Evolutionary conservation across 2,888 invertebrate genomes (phyloP).

Genomic region (Cryptops parisi): DNA sequence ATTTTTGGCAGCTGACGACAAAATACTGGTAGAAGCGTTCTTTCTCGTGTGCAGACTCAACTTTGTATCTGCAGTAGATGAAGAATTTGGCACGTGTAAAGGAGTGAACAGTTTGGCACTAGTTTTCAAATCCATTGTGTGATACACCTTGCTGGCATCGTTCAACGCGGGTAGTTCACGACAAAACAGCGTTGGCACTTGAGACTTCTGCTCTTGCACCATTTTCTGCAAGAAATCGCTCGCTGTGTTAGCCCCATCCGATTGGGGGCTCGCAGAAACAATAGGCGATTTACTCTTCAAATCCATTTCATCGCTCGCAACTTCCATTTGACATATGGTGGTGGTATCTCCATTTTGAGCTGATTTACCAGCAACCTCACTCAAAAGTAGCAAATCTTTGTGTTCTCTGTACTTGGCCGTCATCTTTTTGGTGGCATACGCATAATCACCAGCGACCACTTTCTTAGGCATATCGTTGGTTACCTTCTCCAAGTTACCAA

Average conservation of each 20-base stretch:
- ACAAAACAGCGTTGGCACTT: constrained; percentile 10
- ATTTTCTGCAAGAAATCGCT: constrained; percentile 7
- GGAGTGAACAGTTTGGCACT: neutral
- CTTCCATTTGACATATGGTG: neutral
- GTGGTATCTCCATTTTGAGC: neutral
- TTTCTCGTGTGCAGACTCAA: too few species aligned
- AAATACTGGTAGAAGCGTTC: neutral
- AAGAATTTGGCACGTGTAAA: neutral
- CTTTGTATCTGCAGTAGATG: neutral
- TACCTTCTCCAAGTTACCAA: too few species aligned
- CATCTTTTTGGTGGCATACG: neutral
- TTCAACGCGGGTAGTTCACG: neutral
- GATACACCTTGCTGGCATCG: neutral
- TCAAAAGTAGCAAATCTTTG: neutral
- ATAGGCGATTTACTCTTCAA: neutral
- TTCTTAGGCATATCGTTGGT: too few species aligned
- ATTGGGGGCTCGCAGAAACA: neutral
- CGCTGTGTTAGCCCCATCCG: neutral
- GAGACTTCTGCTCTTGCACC: constrained; percentile 10
- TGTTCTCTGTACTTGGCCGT: neutral
- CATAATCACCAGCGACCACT: neutral
- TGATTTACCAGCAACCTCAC: neutral
- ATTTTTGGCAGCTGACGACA: neutral
- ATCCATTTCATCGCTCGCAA: neutral
- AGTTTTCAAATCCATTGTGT: neutral